phyloP scores from a whole-genome alignment of 2,113 vertebrate genomes.

The Nannobrachium achirus region DNA sequence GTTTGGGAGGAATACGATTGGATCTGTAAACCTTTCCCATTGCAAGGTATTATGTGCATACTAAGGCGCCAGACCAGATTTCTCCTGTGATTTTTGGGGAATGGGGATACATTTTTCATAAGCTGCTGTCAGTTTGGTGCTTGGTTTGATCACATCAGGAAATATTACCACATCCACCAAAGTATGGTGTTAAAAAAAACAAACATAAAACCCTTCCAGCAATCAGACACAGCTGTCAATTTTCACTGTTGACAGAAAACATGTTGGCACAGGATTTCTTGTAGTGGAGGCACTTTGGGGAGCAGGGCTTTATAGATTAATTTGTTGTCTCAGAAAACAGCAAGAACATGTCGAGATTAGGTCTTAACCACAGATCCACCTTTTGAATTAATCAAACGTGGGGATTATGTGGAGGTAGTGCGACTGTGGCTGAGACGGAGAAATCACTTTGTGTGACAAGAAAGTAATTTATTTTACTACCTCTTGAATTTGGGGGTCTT shows the following conservation, averaged over 20 bases:
- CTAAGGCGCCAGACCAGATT: no score
- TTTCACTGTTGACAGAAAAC: constrained; percentile 44
- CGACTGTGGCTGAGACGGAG: constrained; percentile 19
- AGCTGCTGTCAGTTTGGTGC: no score
- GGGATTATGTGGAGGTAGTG: constrained; percentile 42
- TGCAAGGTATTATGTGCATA: no score
- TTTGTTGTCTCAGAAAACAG: constrained; percentile 56
- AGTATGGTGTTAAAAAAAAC: no score
- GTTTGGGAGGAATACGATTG: no score
- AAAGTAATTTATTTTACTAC: constrained; percentile 32
- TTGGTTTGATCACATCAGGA: no score
- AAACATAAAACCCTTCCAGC: neutral
- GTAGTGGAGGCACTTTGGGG: constrained; percentile 42
- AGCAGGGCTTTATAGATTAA: constrained; percentile 30
- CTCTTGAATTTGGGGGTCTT: constrained; percentile 30
- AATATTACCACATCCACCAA: no score
- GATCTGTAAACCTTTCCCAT: no score
- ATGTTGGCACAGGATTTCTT: constrained; percentile 54
- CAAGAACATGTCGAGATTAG: constrained; percentile 32
- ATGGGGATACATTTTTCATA: no score
- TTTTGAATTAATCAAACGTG: constrained; percentile 50
- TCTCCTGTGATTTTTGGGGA: no score
- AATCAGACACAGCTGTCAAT: constrained; percentile 9
- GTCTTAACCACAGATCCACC: constrained; percentile 28
- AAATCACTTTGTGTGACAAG: constrained; percentile 34